Evolutionary conservation across 1,140 invertebrate species (phyloP).

Genomic region (Apolygus lucorum): DNA sequence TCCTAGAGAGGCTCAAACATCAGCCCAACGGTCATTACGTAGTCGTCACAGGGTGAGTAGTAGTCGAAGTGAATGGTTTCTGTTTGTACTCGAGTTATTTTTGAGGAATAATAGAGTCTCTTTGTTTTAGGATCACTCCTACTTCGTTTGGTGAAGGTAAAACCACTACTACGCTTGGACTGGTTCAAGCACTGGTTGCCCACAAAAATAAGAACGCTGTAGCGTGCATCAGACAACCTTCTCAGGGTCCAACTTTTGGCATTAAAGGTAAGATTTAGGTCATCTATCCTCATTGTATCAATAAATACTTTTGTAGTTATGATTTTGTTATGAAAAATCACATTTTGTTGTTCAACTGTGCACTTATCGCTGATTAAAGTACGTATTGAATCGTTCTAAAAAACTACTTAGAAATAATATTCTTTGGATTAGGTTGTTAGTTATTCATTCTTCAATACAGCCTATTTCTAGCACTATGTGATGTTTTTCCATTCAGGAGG

Average conservation of each 20-base stretch:
- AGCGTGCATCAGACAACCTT: constrained; percentile 94
- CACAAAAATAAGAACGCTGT: constrained; percentile 80
- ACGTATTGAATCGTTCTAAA: neutral
- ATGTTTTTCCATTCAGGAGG: no score
- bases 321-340: neutral
- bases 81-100: no score
- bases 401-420: no score
- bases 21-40: constrained; percentile 81
- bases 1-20: constrained; percentile 63
- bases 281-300: no score
- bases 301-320: neutral
- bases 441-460: no score
- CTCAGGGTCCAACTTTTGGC: constrained; percentile 97
- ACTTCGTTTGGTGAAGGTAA: constrained; percentile 97
- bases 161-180: constrained; percentile 88
- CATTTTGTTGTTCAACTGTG: constrained; percentile 18
- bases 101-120: no score
- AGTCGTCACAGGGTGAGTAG: constrained; percentile 79
- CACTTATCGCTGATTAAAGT: neutral
- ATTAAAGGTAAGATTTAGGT: constrained; percentile 73
- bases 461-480: no score
- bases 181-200: constrained; percentile 84
- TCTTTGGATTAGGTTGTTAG: no score
- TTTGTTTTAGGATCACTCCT: constrained; percentile 63
- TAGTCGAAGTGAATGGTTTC: neutral